Percentiles rank a stretch among this genome's conserved stretches.
Evolutionary conservation across 2,113 vertebrate genomes (phyloP).

Genomic region (Chaetura pelagica): DNA sequence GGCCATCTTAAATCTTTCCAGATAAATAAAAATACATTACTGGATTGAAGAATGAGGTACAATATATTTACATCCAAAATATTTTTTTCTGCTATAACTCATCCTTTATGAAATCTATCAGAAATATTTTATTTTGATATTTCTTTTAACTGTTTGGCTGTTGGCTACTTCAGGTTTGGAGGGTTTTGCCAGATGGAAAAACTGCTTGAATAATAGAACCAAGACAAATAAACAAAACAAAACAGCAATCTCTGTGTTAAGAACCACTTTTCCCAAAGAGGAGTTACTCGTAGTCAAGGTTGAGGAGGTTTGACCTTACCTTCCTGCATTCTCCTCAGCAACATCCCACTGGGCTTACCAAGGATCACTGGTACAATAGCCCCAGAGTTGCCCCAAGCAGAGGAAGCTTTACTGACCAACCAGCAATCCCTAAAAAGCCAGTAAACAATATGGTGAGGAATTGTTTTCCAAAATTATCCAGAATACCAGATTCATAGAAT

Average conservation of each 20-base stretch:
- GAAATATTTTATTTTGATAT: constrained; percentile 38
- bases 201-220: constrained; percentile 30
- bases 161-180: background rate
- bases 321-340: background rate
- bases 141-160: constrained; percentile 34
- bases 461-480: constrained; percentile 30
- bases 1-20: constrained; percentile 58
- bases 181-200: constrained; percentile 9
- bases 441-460: constrained; percentile 53
- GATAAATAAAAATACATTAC: constrained; percentile 38
- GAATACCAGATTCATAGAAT: background rate
- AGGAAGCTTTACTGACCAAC: constrained; percentile 40
- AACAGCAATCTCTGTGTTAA: background rate
- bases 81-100: constrained; percentile 30
- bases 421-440: constrained; percentile 38
- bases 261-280: constrained; percentile 24
- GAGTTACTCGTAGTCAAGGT: constrained; percentile 5
- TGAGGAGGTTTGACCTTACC: constrained; percentile 34
- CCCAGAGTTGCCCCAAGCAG: background rate
- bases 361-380: constrained; percentile 28
- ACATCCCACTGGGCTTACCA: background rate
- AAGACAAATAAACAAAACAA: constrained; percentile 45
- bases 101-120: constrained; percentile 45
- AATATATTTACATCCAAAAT: constrained; percentile 57
- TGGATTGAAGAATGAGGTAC: constrained; percentile 43